Percentiles rank a stretch among this genome's conserved stretches.
Conservation (phyloP, 1,140 invertebrate genomes). For the Hydropsyche tenuis region DNA sequence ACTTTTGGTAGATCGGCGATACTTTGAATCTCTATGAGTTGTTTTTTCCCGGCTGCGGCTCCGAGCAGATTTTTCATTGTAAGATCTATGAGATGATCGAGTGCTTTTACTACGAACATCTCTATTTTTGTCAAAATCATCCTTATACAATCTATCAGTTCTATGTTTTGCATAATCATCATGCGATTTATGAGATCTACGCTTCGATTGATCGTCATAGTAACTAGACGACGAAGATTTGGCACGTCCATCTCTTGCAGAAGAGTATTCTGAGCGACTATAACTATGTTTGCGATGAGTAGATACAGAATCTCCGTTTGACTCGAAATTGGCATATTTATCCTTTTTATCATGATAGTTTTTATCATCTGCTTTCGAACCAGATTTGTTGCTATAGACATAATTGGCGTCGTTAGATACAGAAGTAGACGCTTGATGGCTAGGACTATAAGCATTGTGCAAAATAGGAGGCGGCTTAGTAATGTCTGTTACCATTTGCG, state of each 20-base stretch:
- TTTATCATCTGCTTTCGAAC: background rate
- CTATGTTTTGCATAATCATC: conserved; percentile 1
- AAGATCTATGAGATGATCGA: background rate
- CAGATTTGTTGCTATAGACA: no score
- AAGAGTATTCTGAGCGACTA: background rate
- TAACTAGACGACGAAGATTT: background rate
- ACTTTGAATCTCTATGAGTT: conserved; percentile 5
- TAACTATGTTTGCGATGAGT: background rate
- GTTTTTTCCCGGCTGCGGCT: background rate
- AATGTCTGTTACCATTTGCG: background rate
- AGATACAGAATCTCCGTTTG: background rate
- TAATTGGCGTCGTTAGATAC: no score
- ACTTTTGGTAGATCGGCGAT: background rate
- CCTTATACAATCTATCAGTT: background rate
- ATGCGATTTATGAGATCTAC: no score
- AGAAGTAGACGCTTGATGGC: background rate
- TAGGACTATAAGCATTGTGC: background rate
- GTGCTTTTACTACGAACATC: background rate
- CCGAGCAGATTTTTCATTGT: background rate
- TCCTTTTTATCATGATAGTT: background rate
- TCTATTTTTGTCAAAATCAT: background rate
- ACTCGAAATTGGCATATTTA: background rate
- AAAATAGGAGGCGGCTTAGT: background rate
- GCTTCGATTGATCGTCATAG: background rate
- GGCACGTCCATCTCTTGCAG: background rate